Percentiles rank a stretch among this genome's conserved stretches.
These are phyloP conservation scores for Seladonia tumulorum DNA, from an alignment of 2,888 invertebrate species.

Conservation along the genomic window DNA sequence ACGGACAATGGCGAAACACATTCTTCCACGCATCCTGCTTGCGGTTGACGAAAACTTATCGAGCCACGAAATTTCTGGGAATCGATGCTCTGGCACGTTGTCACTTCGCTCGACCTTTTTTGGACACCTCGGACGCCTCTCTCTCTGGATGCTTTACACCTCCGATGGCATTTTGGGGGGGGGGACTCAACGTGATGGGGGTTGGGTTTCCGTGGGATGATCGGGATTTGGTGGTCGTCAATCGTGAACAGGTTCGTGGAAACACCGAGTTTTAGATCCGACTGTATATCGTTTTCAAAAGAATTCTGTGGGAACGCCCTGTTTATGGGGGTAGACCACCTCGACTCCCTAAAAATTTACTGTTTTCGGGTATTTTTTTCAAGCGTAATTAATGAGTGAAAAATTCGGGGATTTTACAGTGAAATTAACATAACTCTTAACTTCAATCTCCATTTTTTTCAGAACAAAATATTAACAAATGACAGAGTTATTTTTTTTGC, in stretches of 20 bases:
- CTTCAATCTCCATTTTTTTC: not conserved
- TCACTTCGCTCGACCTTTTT: conserved; percentile 31
- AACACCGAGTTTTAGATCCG: not conserved
- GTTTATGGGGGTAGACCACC: too few species aligned
- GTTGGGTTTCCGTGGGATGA: conserved; percentile 19
- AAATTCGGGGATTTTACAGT: too few species aligned
- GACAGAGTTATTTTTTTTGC: not conserved
- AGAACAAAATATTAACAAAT: not conserved
- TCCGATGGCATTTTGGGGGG: not conserved
- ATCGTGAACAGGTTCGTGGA: not conserved
- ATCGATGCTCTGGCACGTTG: conserved; percentile 55
- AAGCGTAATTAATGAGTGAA: too few species aligned
- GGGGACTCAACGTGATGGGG: not conserved
- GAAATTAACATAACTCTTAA: not conserved
- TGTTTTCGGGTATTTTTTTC: too few species aligned
- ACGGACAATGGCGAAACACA: conserved; percentile 73
- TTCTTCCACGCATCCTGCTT: conserved; percentile 83
- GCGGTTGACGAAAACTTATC: conserved; percentile 83
- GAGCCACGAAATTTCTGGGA: conserved; percentile 82
- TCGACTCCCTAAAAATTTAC: too few species aligned
- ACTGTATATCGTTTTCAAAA: not conserved
- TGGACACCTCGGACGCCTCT: not conserved
- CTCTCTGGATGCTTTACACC: conserved; percentile 20
- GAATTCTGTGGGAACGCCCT: too few species aligned
- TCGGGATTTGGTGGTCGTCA: not conserved